A percentile compares a stretch with the other conserved stretches of the same genome.
Evolutionary conservation across 2,888 invertebrate genomes (phyloP).

Genomic region (Kryphioiulus occultus): DNA sequence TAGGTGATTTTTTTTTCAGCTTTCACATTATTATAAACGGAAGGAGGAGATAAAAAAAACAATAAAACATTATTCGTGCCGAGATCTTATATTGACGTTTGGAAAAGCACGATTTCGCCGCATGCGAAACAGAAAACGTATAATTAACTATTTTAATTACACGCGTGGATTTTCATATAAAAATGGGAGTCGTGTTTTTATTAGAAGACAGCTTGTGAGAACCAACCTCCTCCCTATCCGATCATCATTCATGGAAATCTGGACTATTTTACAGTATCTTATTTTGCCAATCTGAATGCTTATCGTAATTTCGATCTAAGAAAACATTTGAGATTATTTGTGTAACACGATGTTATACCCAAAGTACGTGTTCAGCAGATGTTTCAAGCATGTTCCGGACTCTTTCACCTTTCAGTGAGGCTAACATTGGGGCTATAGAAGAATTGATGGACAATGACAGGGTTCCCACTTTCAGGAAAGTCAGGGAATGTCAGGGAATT

Average conservation of each 20-base stretch:
- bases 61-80: conserved; percentile 17
- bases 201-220: neutral
- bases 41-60: neutral
- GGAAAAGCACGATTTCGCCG: neutral
- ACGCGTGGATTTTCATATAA: neutral
- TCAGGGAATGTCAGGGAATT: too few relatives aligned
- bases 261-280: neutral
- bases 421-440: too few relatives aligned
- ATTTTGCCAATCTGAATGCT: neutral
- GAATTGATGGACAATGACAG: too few relatives aligned
- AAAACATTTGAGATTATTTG: neutral
- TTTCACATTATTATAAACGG: neutral
- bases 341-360: too few relatives aligned
- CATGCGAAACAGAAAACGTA: neutral
- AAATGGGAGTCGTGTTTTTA: neutral
- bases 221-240: neutral
- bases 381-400: too few relatives aligned
- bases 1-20: neutral
- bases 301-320: neutral
- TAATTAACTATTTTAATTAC: conserved; percentile 17
- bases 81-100: conserved; percentile 30
- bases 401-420: too few relatives aligned
- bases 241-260: neutral
- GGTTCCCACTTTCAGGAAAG: too few relatives aligned
- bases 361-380: too few relatives aligned